Percentiles rank a stretch among this genome's conserved stretches.
phyloP scores from a whole-genome alignment of 2,797 vertebrate species.

The Salarias fasciatus region DNA sequence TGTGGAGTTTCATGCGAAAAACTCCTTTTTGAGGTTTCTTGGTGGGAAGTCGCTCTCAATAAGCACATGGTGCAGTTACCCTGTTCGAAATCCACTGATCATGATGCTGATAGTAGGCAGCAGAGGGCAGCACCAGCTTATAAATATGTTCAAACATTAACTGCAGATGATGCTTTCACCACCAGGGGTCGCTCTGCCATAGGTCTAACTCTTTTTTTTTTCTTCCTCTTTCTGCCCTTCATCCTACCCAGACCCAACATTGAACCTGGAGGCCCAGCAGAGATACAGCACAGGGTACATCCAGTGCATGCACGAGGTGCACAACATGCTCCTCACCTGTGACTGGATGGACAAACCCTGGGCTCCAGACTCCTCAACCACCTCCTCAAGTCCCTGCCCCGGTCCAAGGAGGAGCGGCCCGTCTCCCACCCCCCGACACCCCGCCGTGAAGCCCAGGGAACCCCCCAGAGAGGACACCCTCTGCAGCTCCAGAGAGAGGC shows the following conservation, averaged over 20 bases:
- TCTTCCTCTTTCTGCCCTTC: background rate
- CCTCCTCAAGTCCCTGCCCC: slow-evolving; percentile 88
- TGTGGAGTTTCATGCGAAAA: too few species aligned
- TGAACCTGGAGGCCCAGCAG: slow-evolving; percentile 87
- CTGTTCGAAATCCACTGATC: too few species aligned
- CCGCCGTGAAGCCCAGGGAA: slow-evolving; percentile 22
- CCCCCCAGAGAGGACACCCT: too few species aligned
- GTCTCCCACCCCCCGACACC: slow-evolving; percentile 32
- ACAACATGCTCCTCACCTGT: slow-evolving; percentile 90
- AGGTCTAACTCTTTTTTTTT: background rate
- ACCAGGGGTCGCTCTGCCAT: slow-evolving; percentile 32
- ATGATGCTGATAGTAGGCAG: background rate
- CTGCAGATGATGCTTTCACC: slow-evolving; percentile 17
- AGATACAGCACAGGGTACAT: slow-evolving; percentile 92
- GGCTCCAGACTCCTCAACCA: slow-evolving; percentile 89
- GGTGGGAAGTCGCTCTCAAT: background rate
- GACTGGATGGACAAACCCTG: slow-evolving; percentile 93
- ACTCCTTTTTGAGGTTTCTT: background rate
- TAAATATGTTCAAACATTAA: background rate
- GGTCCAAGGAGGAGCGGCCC: slow-evolving; percentile 72
- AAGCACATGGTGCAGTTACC: too few species aligned
- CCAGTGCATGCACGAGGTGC: slow-evolving; percentile 92
- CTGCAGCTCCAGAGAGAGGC: slow-evolving; percentile 48
- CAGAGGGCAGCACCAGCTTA: slow-evolving; percentile 39
- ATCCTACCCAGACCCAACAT: slow-evolving; percentile 73